Percentiles rank a stretch among this genome's conserved stretches.
These are phyloP conservation scores for Bellardia bayeri DNA, from an alignment of 2,888 invertebrate species.

Conservation along the genomic window DNA sequence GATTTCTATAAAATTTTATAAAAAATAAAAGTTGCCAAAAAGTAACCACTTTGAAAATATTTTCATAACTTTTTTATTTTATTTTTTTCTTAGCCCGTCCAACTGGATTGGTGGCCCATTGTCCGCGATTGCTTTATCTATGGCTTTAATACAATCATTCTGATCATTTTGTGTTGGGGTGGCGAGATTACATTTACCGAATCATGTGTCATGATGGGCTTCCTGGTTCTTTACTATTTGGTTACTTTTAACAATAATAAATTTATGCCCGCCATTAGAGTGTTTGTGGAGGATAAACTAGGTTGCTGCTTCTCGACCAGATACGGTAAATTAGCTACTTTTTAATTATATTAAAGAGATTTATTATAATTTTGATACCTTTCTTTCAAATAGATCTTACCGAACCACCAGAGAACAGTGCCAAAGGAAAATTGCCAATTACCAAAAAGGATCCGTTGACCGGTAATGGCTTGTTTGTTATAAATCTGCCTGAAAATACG, in stretches of 20 bases:
- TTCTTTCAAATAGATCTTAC: slow-evolving; percentile 82
- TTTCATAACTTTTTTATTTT: background rate
- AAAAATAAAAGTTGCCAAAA: background rate
- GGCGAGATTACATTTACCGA: slow-evolving; percentile 92
- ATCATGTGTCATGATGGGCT: slow-evolving; percentile 88
- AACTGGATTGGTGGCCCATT: slow-evolving; percentile 92
- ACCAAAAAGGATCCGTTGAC: slow-evolving; percentile 81
- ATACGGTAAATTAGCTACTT: slow-evolving; percentile 78
- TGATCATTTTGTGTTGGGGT: slow-evolving; percentile 92
- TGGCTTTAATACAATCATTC: slow-evolving; percentile 88
- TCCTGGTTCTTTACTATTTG: slow-evolving; percentile 91
- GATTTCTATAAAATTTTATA: background rate
- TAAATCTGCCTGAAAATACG: slow-evolving; percentile 81
- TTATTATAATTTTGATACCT: background rate
- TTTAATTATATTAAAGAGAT: background rate
- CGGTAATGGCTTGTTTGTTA: slow-evolving; percentile 82
- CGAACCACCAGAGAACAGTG: slow-evolving; percentile 83
- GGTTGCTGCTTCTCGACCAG: slow-evolving; percentile 83
- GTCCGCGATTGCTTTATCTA: slow-evolving; percentile 93
- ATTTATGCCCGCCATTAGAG: slow-evolving; percentile 84
- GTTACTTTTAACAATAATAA: slow-evolving; percentile 89
- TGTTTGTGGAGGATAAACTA: slow-evolving; percentile 83
- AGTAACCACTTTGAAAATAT: slow-evolving; percentile 9
- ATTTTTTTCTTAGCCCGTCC: slow-evolving; percentile 86
- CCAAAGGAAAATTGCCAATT: slow-evolving; percentile 82